Evolutionary conservation across 1,140 invertebrate species (phyloP), one percentile per base, ranked within the genome.

Genomic region (Reticulitermes speratus): DNA sequence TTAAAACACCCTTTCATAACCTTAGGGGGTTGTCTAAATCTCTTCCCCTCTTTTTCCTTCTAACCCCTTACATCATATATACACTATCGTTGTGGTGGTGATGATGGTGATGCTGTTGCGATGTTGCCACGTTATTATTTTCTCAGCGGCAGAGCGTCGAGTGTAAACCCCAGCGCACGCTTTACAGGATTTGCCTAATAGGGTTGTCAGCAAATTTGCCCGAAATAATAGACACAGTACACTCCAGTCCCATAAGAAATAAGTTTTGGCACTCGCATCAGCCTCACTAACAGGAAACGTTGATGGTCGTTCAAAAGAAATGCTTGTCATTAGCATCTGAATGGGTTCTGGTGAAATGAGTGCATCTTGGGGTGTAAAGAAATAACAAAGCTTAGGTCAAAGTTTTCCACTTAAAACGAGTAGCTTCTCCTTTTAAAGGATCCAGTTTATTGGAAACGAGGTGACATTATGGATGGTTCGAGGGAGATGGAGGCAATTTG

Each of bases 151-250:
- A 45, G 83, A 45, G 14, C 83, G 83, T 32, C n/a, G 45, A 45
- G 25, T 30, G 44, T 52, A 52, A 45, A 52, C 44, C 45, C 44
- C 83, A 23, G 44, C 83, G 44, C 52, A 30, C 85, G 85, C 55
- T 85, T 85, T 48, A 55, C 65, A 75, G 81, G 86, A 86, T 86
- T 86, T 86, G 81, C 86, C 48, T 86, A 86, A 86, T 86, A 86
- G 82, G 86, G 86, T 86, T 86, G 86, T 86, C 86, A 86, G 81
- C 81, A 86, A 86, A 86, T 86, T 86, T 86, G 86, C 86, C 65
- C 82, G 86, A 86, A 86, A 86, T 86, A 86, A 86, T 86, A 85
- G 85, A 48, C 44, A 45, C 5, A 25, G 83, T 75, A 75, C 65
- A 75, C 65, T 75, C 65, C 8, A 55, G 52, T 55, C 52, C 19